Base-by-base conservation (phyloP, 2,797 vertebrate genomes). In the Eidolon dupreanum region DNA sequence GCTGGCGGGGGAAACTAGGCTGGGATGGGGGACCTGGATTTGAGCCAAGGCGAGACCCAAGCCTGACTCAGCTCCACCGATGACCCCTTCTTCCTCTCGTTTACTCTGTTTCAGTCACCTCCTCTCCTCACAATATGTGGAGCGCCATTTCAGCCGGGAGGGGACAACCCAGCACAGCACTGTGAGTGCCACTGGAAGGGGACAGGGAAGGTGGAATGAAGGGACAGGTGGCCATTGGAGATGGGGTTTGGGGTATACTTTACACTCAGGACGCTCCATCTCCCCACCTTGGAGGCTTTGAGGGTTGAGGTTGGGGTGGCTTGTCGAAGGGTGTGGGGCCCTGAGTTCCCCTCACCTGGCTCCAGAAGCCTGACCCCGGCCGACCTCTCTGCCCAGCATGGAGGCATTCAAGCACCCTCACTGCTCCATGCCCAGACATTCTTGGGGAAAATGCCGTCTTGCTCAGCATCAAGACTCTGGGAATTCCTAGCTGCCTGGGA, bases 51-150 rank as follows among this genome's bases (percentile, higher is more conserved):
- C 3, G 2, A 77, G 55, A 28, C 70, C 70, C 49, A 26, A 74
- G 49, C 19, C 11, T 7, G 53, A 43, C 31, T 82, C 46, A 22
- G 46, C 51, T 53, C 71, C 75, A 78, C 46, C 38, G 1, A 5
- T 33, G 73, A 79, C 31, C 46, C 13, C 8, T 77, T 26, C 41
- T 73, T 70, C 66, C 46, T 55, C 70, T 93, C 61, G 75, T 43
- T 16, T 65, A 1, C 8, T 11, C 4, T 31, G 88, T 95, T 96
- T 74, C 98, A 99, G 99, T 96, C 98, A 99, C 97, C 99, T 99
- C 91, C 99, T 99, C 55, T 99, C 99, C n/a, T 99, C 99, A 0
- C 98, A 98, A 65, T 99, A 99, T 13, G 98, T 99, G 97, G 99
- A 99, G 96, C 99, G 99, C n/a, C 99, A 99, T 97, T 98, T 99